A percentile compares a stretch with the other conserved stretches of the same genome.
Conservation (phyloP, 2,113 vertebrate genomes). For the Ammodytes dubius region DNA sequence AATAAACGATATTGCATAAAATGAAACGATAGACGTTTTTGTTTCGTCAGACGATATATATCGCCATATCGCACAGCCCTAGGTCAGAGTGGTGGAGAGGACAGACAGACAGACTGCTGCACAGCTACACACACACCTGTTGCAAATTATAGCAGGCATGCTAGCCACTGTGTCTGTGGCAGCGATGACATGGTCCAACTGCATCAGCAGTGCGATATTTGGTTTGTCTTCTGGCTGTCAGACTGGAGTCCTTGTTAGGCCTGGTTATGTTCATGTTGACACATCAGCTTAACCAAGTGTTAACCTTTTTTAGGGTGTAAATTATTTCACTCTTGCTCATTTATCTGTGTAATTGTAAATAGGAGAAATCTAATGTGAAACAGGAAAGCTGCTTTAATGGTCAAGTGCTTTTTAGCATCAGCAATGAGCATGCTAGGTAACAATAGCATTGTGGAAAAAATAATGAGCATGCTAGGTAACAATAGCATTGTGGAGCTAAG, state of each 20-base stretch:
- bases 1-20: too few species aligned
- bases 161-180: conserved; percentile 39
- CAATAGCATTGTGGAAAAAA: neutral
- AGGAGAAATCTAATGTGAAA: neutral
- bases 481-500: neutral
- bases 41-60: too few species aligned
- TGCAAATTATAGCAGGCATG: conserved; percentile 28
- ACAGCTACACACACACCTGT: conserved; percentile 17
- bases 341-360: neutral
- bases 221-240: conserved; percentile 19
- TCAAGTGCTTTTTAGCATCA: neutral
- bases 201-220: conserved; percentile 47
- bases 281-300: conserved; percentile 35
- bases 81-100: conserved; percentile 30
- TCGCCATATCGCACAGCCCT: too few species aligned
- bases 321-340: neutral
- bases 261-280: conserved; percentile 39
- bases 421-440: neutral
- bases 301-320: conserved; percentile 23
- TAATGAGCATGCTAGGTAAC: neutral
- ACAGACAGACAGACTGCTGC: neutral
- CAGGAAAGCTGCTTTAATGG: neutral
- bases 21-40: too few species aligned
- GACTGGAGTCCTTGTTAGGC: conserved; percentile 2
- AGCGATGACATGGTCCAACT: conserved; percentile 39